Evolutionary conservation across 2,797 vertebrate genomes (phyloP), one percentile per base, ranked within the genome.

Genomic region (Smutsia gigantea): DNA sequence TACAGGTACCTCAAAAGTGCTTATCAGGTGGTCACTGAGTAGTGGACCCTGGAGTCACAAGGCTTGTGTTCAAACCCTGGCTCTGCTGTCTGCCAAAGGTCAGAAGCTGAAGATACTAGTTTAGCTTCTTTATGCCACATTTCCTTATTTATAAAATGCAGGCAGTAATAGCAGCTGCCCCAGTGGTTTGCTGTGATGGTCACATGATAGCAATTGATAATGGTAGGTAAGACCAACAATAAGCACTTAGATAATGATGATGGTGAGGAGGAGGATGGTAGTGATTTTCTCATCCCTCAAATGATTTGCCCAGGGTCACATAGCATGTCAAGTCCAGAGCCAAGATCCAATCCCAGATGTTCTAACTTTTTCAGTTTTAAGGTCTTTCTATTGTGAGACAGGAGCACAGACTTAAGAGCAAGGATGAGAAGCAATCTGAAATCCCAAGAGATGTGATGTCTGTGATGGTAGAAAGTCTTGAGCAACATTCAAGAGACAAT

Each of bases 361-460:
- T 46, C 29, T 61, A 27, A 18, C 31, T 75, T 37, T 69, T 37
- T 46, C 68, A 53, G 12, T 90, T 27, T 21, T 12, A 25, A 71
- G 31, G 13, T 10, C 78, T 74, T 94, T n/a, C 63, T 82, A 1
- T 69, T 81, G 34, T 81, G 57, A 82, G 51, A 86, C 68, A 46
- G 37, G 31, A 82, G 31, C 8, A n/a, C 11, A 61, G 11, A 71
- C 74, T 51, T 59, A 72, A 77, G 25, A 46, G 17, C 61, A 72
- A 77, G 77, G 37, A 66, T 81, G 87, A 72, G 31, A 94, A 97
- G 93, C 29, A 59, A 69, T 57, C 29, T 61, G 51, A 93, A 95
- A 90, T 94, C 69, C 84, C 37, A 19, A 19, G 84, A 59, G 57
- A 19, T 39, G 46, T 23, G 31, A n/a, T 68, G 68, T 93, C 83